A percentile compares a stretch with the other conserved stretches of the same genome.
phyloP scores from a whole-genome alignment of 92 coral and sea anemone species.

The Epizoanthus illoricatus region DNA sequence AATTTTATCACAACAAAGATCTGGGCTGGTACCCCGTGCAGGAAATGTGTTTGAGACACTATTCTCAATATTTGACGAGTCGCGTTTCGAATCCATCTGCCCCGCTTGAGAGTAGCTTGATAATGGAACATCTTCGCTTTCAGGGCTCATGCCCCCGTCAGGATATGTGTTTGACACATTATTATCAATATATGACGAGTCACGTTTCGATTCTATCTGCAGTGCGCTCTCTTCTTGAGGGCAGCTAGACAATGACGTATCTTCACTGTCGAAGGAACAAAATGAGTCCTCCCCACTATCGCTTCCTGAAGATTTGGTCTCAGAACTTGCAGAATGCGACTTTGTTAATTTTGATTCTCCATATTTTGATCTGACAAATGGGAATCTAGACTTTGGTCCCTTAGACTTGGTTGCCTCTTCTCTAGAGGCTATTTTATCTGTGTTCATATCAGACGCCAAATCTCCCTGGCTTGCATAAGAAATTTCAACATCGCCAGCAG shows the following conservation, averaged over 20 bases:
- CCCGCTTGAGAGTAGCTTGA: no score
- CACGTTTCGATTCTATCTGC: not conserved
- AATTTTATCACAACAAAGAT: no score
- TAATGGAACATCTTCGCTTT: no score
- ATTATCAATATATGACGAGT: not conserved
- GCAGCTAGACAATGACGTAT: not conserved
- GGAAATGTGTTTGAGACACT: no score
- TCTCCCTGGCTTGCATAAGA: not conserved
- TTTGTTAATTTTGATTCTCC: not conserved
- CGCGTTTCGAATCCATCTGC: no score
- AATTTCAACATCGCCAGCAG: not conserved
- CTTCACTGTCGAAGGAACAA: slow-evolving; percentile 25
- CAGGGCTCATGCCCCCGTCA: no score
- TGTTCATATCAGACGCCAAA: not conserved
- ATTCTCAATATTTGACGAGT: no score
- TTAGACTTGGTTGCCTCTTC: not conserved
- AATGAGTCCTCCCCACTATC: slow-evolving; percentile 30
- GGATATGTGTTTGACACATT: no score
- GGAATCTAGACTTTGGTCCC: not conserved
- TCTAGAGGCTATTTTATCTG: not conserved
- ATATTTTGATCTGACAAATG: slow-evolving; percentile 5
- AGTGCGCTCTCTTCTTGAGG: not conserved
- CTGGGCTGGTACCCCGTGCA: no score
- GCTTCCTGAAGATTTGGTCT: not conserved
- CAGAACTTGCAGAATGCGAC: not conserved